A percentile compares a stretch with the other conserved stretches of the same genome.
Conservation (phyloP, 2,113 vertebrate genomes). For the Cichladusa arquata region DNA sequence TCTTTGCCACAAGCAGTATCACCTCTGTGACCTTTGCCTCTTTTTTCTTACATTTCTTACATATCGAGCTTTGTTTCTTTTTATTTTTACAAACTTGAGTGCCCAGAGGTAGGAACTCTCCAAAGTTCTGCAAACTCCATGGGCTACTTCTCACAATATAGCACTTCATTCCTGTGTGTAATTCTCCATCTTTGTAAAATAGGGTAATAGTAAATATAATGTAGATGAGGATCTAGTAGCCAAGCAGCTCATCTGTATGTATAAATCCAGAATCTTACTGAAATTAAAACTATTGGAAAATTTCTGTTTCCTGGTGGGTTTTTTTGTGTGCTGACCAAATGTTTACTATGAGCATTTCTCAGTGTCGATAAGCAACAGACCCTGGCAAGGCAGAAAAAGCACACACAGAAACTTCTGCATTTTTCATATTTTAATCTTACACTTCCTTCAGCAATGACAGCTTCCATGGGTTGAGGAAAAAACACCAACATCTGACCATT, state of each 20-base stretch:
- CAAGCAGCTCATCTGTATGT: background rate
- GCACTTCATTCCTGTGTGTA: background rate
- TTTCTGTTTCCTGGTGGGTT: background rate
- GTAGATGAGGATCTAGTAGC: background rate
- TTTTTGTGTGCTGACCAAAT: background rate
- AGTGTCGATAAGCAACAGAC: background rate
- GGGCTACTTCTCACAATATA: background rate
- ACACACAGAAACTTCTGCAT: background rate
- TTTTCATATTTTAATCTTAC: background rate
- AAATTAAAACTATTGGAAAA: background rate
- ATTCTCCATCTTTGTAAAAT: background rate
- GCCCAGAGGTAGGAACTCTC: background rate
- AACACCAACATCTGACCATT: background rate
- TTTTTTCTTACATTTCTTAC: background rate
- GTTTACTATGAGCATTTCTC: background rate
- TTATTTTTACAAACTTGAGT: background rate
- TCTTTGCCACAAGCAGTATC: background rate
- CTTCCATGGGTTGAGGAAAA: background rate
- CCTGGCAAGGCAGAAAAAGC: background rate
- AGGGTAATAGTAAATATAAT: background rate
- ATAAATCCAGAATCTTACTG: background rate
- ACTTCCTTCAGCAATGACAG: background rate
- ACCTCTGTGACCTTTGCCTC: background rate
- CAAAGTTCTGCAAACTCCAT: background rate
- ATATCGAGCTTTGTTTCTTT: background rate